These are phyloP conservation scores for Theretra japonica DNA, from an alignment of 2,888 invertebrate species.

Conservation along the genomic window DNA sequence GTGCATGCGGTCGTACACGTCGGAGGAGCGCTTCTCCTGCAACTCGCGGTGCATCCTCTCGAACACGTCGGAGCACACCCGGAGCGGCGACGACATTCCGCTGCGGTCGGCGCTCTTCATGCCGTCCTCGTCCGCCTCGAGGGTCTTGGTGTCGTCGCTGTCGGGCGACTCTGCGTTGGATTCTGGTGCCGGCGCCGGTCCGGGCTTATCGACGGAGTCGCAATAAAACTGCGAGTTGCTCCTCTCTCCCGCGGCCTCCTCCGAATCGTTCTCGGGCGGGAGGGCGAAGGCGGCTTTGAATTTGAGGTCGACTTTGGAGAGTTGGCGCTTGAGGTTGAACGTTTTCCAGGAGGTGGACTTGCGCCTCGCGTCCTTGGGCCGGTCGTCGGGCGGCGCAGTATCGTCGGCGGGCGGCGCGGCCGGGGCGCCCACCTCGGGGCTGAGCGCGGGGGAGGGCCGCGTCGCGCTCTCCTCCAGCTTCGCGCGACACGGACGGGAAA, in stretches of 20 bases:
- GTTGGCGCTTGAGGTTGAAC: conserved; percentile 92
- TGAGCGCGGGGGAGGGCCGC: conserved; percentile 45
- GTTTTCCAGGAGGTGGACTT: conserved; percentile 90
- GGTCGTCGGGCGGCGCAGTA: conserved; percentile 55
- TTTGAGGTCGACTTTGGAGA: conserved; percentile 91
- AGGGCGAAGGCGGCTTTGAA: conserved; percentile 87
- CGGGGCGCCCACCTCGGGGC: conserved; percentile 47
- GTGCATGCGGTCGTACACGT: conserved; percentile 76
- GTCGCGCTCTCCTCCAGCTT: conserved; percentile 67
- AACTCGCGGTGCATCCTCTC: conserved; percentile 75
- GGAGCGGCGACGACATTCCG: conserved; percentile 63
- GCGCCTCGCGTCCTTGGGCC: conserved; percentile 79
- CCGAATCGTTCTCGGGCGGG: conserved; percentile 72
- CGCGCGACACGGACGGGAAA: conserved; percentile 63
- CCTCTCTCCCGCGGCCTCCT: conserved; percentile 59
- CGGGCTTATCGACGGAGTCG: conserved; percentile 51
- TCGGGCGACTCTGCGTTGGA: conserved; percentile 51
- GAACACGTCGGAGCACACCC: conserved; percentile 72
- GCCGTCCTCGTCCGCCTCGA: conserved; percentile 37
- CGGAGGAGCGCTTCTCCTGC: conserved; percentile 63
- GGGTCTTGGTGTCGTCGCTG: conserved; percentile 51
- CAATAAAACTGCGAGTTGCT: conserved; percentile 74
- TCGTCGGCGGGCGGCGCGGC: conserved; percentile 16
- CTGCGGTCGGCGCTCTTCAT: conserved; percentile 40
- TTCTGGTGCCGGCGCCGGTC: conserved; percentile 50